Percentiles rank a stretch among this genome's conserved stretches.
Evolutionary conservation across 2,797 vertebrate genomes (phyloP).

Genomic region (Hydrocynus forskahlii): DNA sequence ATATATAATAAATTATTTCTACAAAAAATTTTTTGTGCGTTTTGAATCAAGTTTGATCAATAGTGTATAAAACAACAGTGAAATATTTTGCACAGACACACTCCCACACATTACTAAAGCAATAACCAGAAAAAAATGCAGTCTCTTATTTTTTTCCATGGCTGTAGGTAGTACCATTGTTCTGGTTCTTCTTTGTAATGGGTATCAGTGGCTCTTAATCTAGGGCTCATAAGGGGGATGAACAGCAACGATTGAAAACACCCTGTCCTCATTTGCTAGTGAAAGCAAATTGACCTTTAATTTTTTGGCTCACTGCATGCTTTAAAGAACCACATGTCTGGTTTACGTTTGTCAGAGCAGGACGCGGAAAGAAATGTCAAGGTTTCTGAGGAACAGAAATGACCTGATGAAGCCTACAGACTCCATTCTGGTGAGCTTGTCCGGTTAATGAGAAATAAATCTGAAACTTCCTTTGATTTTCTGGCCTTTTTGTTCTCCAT

Average conservation of each 20-base stretch:
- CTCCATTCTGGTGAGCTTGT: neutral
- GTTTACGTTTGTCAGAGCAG: neutral
- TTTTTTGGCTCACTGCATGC: neutral
- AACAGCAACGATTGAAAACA: too few relatives aligned
- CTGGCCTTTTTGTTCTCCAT: neutral
- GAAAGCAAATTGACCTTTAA: slow-evolving; percentile 14
- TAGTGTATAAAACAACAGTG: too few relatives aligned
- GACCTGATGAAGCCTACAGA: neutral
- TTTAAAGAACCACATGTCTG: neutral
- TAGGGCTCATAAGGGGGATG: neutral
- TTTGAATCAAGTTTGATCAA: too few relatives aligned
- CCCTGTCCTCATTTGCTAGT: neutral
- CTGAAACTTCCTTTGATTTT: neutral
- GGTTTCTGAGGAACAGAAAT: neutral
- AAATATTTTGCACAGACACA: too few relatives aligned
- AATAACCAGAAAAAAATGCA: too few relatives aligned
- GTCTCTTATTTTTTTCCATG: too few relatives aligned
- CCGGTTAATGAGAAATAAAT: neutral
- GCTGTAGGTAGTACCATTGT: neutral
- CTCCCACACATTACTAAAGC: too few relatives aligned
- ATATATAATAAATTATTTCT: too few relatives aligned
- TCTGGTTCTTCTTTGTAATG: neutral
- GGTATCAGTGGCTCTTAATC: neutral
- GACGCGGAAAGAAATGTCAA: neutral
- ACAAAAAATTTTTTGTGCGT: too few relatives aligned